These are phyloP conservation scores for Willisornis vidua DNA, from an alignment of 2,113 vertebrate genomes.

Conservation along the genomic window DNA sequence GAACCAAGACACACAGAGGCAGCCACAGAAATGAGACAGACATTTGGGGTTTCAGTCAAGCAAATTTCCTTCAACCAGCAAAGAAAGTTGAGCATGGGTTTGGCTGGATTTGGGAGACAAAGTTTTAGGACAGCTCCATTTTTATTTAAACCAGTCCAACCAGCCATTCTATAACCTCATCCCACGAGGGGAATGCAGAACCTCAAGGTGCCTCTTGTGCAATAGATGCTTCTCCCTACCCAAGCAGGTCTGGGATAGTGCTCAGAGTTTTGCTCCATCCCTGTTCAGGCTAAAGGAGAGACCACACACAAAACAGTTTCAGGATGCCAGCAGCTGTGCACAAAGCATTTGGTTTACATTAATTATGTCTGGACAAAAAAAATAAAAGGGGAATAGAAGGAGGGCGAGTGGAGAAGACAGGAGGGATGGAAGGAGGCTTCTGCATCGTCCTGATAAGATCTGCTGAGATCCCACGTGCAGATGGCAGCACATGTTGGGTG, in stretches of 20 bases:
- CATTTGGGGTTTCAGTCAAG: background rate
- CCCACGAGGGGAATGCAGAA: background rate
- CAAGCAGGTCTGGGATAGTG: slow-evolving; percentile 25
- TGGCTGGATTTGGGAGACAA: background rate
- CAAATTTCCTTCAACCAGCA: background rate
- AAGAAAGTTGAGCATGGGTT: background rate
- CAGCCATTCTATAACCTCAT: background rate
- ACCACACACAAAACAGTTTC: slow-evolving; percentile 21
- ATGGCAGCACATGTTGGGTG: background rate
- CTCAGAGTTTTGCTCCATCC: slow-evolving; percentile 23
- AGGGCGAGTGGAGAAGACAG: background rate
- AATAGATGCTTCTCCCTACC: slow-evolving; percentile 19
- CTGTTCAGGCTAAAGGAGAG: slow-evolving; percentile 46
- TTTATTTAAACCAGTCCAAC: background rate
- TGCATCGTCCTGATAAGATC: background rate
- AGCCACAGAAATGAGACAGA: slow-evolving; percentile 19
- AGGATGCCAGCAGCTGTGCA: slow-evolving; percentile 41
- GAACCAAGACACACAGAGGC: background rate
- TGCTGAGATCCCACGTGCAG: background rate
- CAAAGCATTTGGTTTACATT: slow-evolving; percentile 28
- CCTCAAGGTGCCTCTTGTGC: background rate
- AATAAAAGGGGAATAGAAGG: background rate
- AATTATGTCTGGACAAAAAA: slow-evolving; percentile 17
- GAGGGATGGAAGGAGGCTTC: background rate
- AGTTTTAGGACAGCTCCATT: background rate